Evolutionary conservation across 1,140 invertebrate genomes (phyloP).

Genomic region (Chlorops oryzae): DNA sequence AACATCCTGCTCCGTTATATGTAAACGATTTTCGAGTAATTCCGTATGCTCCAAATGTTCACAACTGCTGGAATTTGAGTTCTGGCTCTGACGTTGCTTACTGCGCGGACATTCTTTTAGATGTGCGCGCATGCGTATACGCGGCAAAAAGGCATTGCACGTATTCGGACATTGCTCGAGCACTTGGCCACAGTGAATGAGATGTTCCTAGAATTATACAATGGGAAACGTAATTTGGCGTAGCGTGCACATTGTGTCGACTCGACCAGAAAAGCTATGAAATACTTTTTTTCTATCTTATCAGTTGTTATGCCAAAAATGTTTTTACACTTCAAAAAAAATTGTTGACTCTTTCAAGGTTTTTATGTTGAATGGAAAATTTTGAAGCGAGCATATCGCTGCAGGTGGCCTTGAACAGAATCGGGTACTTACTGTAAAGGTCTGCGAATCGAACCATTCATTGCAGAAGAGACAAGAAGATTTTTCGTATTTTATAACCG

Average conservation of each 20-base stretch:
- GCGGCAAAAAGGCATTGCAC: slow-evolving; percentile 61
- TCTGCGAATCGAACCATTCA: slow-evolving; percentile 54
- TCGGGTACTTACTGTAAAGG: slow-evolving; percentile 48
- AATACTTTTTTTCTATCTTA: too few relatives aligned
- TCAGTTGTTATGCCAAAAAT: too few relatives aligned
- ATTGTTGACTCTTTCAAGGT: neutral
- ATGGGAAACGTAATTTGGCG: neutral
- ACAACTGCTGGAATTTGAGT: slow-evolving; percentile 21
- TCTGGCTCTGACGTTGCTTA: slow-evolving; percentile 9
- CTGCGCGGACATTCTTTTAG: slow-evolving; percentile 52
- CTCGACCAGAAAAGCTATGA: too few relatives aligned
- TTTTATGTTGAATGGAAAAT: too few relatives aligned
- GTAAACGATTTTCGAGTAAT: slow-evolving; percentile 29
- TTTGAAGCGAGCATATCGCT: too few relatives aligned
- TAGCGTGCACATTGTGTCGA: too few relatives aligned
- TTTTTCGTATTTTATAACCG: slow-evolving; percentile 44
- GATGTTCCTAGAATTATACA: slow-evolving; percentile 52
- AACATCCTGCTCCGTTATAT: slow-evolving; percentile 38
- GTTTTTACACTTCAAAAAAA: neutral
- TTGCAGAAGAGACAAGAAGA: slow-evolving; percentile 59
- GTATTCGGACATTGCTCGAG: slow-evolving; percentile 60
- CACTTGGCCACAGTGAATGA: slow-evolving; percentile 61
- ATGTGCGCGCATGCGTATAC: slow-evolving; percentile 55
- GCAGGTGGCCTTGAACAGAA: neutral
- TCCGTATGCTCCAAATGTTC: slow-evolving; percentile 30